Conservation (phyloP, 2,888 invertebrate genomes). For the Laspeyria flexula region DNA sequence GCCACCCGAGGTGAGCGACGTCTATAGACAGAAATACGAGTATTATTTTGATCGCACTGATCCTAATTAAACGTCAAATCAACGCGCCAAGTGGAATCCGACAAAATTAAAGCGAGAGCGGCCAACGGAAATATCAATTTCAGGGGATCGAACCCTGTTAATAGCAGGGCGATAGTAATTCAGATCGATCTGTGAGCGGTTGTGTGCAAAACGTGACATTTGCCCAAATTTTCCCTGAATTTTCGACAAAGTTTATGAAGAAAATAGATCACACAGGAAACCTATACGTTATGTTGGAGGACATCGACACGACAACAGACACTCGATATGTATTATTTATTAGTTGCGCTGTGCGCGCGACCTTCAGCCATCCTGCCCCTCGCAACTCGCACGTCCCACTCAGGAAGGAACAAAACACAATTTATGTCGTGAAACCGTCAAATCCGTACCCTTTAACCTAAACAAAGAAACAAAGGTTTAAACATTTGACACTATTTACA, state of each 20-base stretch:
- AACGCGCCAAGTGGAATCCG: constrained; percentile 26
- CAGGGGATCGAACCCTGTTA: constrained; percentile 14
- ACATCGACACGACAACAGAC: neutral
- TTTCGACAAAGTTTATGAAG: neutral
- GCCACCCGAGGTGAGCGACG: neutral
- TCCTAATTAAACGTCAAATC: constrained; percentile 43
- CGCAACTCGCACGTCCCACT: neutral
- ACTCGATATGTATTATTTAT: constrained; percentile 1
- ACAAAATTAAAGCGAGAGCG: constrained; percentile 22
- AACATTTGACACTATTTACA: constrained; percentile 39
- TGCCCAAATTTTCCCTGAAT: neutral
- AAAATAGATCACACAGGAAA: neutral
- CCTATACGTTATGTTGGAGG: neutral
- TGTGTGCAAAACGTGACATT: constrained; percentile 16
- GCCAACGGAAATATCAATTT: constrained; percentile 24
- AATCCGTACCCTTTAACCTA: neutral
- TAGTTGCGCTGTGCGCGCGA: neutral
- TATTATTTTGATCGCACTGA: constrained; percentile 31
- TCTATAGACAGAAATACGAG: constrained; percentile 20
- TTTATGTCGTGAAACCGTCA: constrained; percentile 3
- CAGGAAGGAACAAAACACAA: neutral
- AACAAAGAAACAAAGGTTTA: constrained; percentile 11
- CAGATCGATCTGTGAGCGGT: constrained; percentile 12
- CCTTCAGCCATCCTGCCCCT: neutral
- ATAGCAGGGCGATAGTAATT: constrained; percentile 5